A percentile compares a stretch with the other conserved stretches of the same genome.
Conservation (phyloP, 2,888 invertebrate species). For the Xestia ashworthii region DNA sequence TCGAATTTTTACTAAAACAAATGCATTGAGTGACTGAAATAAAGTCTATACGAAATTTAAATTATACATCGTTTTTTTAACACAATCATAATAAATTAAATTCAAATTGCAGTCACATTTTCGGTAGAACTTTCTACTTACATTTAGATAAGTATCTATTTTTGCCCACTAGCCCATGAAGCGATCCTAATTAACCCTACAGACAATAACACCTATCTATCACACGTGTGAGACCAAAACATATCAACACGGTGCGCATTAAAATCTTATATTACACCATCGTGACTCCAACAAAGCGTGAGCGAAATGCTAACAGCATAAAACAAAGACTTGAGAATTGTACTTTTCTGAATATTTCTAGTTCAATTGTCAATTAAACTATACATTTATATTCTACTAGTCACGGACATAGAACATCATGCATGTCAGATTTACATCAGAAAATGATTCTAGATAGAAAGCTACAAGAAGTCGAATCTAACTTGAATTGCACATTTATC, state of each 20-base stretch:
- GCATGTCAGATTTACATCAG: constrained; percentile 8
- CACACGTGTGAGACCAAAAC: constrained; percentile 62
- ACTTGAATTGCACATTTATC: constrained; percentile 30
- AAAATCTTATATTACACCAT: constrained; percentile 70
- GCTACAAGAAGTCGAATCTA: constrained; percentile 27
- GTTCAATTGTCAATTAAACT: constrained; percentile 42
- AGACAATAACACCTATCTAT: constrained; percentile 57
- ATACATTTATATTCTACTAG: constrained; percentile 28
- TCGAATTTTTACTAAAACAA: constrained; percentile 43
- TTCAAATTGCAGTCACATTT: constrained; percentile 60
- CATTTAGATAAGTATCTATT: constrained; percentile 58
- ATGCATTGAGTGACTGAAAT: constrained; percentile 55
- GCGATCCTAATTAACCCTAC: constrained; percentile 48
- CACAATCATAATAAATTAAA: constrained; percentile 55
- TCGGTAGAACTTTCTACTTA: constrained; percentile 58
- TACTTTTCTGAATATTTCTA: constrained; percentile 51
- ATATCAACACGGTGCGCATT: constrained; percentile 68
- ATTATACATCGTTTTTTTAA: constrained; percentile 49
- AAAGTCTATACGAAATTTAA: constrained; percentile 46
- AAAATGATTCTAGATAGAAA: constrained; percentile 17
- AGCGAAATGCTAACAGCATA: constrained; percentile 5
- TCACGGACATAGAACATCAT: constrained; percentile 5
- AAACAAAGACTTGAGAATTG: constrained; percentile 45
- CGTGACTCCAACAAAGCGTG: constrained; percentile 64
- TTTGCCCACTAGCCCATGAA: constrained; percentile 63